Evolutionary conservation across 2,888 invertebrate species (phyloP).

Genomic region (Rhagium mordax): DNA sequence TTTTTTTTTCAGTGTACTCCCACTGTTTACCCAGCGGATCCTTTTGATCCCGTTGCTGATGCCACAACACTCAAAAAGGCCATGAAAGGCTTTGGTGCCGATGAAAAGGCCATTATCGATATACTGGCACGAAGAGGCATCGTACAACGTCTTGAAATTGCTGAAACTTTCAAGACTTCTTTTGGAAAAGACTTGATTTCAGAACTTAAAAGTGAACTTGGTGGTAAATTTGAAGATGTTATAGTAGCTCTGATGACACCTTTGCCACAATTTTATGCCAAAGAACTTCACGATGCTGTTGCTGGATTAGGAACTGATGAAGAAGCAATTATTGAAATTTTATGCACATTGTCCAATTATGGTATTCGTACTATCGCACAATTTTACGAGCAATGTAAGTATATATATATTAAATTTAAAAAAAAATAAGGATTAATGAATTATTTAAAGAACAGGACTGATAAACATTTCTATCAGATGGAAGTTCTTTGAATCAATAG

Average conservation of each 20-base stretch:
- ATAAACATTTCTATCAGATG: no score
- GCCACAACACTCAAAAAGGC: constrained; percentile 89
- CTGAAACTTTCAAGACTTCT: constrained; percentile 91
- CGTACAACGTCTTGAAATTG: constrained; percentile 91
- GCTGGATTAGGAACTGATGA: constrained; percentile 91
- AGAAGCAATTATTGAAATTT: constrained; percentile 92
- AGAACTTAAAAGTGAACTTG: constrained; percentile 90
- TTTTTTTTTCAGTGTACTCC: constrained; percentile 81
- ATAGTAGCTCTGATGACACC: constrained; percentile 94
- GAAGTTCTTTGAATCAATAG: no score
- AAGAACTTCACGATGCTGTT: constrained; percentile 90
- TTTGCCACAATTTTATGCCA: constrained; percentile 91
- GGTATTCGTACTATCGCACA: constrained; percentile 89
- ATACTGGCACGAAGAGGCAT: constrained; percentile 91
- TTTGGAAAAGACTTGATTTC: constrained; percentile 89
- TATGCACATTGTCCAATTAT: constrained; percentile 92
- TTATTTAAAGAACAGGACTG: no score
- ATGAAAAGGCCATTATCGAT: constrained; percentile 93
- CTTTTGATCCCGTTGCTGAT: constrained; percentile 89
- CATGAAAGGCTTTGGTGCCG: constrained; percentile 95
- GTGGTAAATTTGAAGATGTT: constrained; percentile 91
- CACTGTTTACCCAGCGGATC: constrained; percentile 89
- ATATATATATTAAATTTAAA: no score
- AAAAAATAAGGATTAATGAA: no score
- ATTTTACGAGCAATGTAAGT: constrained; percentile 86